Base-by-base conservation (phyloP, 53 echinoderm and acorn worm species). In the Paracentrotus lividus region DNA sequence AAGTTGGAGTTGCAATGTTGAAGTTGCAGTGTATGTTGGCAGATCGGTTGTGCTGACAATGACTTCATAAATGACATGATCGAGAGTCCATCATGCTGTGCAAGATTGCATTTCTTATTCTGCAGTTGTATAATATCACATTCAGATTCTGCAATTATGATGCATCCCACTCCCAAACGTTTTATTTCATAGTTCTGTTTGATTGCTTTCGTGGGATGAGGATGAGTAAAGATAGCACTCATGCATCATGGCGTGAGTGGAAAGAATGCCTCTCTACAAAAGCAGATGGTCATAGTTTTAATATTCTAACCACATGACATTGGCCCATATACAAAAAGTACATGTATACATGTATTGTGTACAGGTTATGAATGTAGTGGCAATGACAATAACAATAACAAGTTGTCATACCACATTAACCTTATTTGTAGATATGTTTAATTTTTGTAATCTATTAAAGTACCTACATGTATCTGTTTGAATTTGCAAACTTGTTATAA, bases 241-340 rank as follows among this genome's bases (percentile, higher is more conserved):
- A 72, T 20, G 72, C 72, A 40, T 72, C 20, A 40, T 72, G 40
- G 36, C 38, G 36, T 9, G 3, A 4, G 31, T 69, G 72, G 16
- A 69, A 36, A 69, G 72, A 36, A 38, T 72, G 5, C 40, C 72
- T 36, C 38, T 72, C 72, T 21, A 36, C 38, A 20, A 36, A 72
- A 72, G 72, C 72, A 72, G 72, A 72, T 72, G 40, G 72, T 72
- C 18, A 72, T 72, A 40, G 40, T 72, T 72, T 72, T 72, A 40
- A 72, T 72, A 18, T 20, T 72, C 20, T 72, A 72, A 72, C 72
- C 72, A 72, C 72, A 38, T n/a, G n/a, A n/a, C n/a, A n/a, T n/a
- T n/a, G n/a, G n/a, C n/a, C n/a, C n/a, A n/a, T 72, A 5, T 72
- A 57, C 52, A 20, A 20, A 38, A 20, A 72, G 38, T 16, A 16